Conservation (phyloP, 1,140 invertebrate species). For the Calliopsis andreniformis region DNA sequence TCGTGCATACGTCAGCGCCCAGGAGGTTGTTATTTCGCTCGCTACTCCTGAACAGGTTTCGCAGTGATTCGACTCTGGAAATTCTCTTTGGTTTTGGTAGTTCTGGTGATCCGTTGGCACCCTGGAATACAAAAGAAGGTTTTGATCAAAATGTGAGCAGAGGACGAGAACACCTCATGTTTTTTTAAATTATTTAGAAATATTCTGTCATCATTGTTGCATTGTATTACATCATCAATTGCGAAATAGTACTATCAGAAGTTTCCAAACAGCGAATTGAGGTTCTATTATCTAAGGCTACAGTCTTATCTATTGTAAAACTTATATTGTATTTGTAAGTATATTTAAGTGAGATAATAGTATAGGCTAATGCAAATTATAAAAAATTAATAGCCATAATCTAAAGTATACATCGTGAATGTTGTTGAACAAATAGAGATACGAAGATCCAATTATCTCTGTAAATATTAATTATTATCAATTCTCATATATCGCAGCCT, state of each 20-base stretch:
- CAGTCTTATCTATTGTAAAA: no score
- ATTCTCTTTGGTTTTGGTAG: slow-evolving; percentile 78
- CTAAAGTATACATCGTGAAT: not conserved
- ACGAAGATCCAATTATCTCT: not conserved
- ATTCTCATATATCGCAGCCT: not conserved
- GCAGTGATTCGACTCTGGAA: slow-evolving; percentile 83
- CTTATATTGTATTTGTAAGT: no score
- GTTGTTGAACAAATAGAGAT: not conserved
- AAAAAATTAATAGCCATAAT: not conserved
- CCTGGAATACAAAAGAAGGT: slow-evolving; percentile 15
- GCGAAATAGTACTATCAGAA: no score
- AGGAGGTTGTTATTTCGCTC: slow-evolving; percentile 57
- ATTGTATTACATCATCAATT: no score
- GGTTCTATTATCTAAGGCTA: no score
- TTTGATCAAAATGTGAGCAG: not conserved
- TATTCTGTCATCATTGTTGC: no score
- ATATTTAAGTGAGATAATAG: no score
- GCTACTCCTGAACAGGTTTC: slow-evolving; percentile 80
- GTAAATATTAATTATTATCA: not conserved
- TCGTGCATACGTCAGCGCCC: slow-evolving; percentile 49
- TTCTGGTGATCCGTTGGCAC: slow-evolving; percentile 32
- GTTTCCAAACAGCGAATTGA: no score
- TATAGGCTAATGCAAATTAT: not conserved
- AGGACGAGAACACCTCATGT: no score
- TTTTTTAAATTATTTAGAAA: no score